Percentiles rank a stretch among this genome's conserved stretches.
phyloP scores from a whole-genome alignment of 2,113 vertebrate species.

The Tachycineta bicolor region DNA sequence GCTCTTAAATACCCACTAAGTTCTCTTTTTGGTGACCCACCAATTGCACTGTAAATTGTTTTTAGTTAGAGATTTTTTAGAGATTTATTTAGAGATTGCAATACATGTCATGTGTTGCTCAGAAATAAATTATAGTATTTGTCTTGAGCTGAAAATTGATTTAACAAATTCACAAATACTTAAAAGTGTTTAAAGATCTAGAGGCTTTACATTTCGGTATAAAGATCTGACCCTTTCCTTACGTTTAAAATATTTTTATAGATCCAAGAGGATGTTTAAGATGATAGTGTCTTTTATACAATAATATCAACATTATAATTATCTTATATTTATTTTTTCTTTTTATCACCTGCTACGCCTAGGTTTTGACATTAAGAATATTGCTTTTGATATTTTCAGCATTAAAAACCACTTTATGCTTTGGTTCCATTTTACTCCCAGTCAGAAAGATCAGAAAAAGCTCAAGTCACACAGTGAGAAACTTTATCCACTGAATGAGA shows the following conservation, averaged over 20 bases:
- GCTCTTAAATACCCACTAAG: background rate
- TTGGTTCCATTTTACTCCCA: slow-evolving; percentile 84
- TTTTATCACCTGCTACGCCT: slow-evolving; percentile 65
- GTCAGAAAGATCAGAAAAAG: slow-evolving; percentile 87
- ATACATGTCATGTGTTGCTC: background rate
- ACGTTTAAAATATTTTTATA: background rate
- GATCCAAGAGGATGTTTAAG: background rate
- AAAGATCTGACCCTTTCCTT: background rate
- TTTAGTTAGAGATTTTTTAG: background rate
- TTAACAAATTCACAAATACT: background rate
- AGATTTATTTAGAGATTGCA: background rate
- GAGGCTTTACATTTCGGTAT: background rate
- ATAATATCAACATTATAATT: slow-evolving; percentile 54
- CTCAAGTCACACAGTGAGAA: slow-evolving; percentile 84
- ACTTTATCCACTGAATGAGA: slow-evolving; percentile 99
- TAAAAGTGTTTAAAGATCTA: background rate
- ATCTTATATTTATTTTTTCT: slow-evolving; percentile 78
- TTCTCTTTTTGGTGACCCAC: background rate
- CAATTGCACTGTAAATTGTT: background rate
- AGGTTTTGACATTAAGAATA: slow-evolving; percentile 79
- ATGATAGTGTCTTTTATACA: background rate
- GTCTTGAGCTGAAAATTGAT: background rate
- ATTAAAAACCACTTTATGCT: slow-evolving; percentile 81
- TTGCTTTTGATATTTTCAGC: slow-evolving; percentile 83
- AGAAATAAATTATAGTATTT: background rate